These are phyloP conservation scores for Limnephilus marmoratus DNA, from an alignment of 2,888 invertebrate species.

Conservation along the genomic window DNA sequence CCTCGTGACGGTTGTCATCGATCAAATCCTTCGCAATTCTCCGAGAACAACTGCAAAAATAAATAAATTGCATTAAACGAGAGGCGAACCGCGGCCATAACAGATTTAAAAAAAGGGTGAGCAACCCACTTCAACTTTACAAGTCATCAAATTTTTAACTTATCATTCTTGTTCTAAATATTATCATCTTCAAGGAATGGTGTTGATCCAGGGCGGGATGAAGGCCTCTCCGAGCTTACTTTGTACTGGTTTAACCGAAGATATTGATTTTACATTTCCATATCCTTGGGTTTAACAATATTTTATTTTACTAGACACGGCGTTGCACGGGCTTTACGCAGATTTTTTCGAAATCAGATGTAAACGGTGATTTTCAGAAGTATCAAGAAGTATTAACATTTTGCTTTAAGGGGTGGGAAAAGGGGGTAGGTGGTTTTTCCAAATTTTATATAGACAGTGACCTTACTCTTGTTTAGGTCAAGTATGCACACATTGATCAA, in stretches of 20 bases:
- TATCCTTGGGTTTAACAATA: background rate
- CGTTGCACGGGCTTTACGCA: too few species aligned
- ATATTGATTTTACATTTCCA: too few species aligned
- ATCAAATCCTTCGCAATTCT: conserved; percentile 40
- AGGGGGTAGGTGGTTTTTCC: too few species aligned
- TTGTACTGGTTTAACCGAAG: background rate
- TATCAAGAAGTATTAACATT: too few species aligned
- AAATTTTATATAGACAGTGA: too few species aligned
- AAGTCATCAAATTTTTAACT: background rate
- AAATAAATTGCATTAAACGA: conserved; percentile 12
- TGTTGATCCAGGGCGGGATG: background rate
- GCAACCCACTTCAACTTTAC: background rate
- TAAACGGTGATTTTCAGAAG: too few species aligned
- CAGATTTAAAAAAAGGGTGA: conserved; percentile 2
- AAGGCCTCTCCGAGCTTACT: background rate
- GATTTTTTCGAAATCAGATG: too few species aligned
- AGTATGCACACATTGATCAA: too few species aligned
- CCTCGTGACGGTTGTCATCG: conserved; percentile 25
- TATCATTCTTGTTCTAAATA: background rate
- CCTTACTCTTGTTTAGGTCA: too few species aligned
- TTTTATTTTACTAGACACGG: background rate
- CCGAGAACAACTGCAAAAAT: conserved; percentile 22
- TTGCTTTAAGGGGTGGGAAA: too few species aligned
- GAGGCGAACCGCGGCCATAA: conserved; percentile 10
- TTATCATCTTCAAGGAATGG: background rate